Conservation (phyloP, 2,113 vertebrate genomes). For the Laticauda colubrina region DNA sequence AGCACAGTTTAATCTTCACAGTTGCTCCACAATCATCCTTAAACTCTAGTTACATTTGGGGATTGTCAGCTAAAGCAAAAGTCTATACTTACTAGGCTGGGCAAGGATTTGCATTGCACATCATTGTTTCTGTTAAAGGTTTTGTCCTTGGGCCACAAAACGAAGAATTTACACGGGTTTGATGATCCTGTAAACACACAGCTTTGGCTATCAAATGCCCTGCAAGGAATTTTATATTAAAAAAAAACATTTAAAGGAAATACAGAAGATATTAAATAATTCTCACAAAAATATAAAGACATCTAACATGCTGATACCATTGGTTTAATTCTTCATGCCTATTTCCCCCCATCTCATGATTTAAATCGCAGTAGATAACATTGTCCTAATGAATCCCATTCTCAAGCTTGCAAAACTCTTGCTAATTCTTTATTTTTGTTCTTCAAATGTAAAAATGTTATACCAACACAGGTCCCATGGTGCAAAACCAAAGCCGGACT, state of each 20-base stretch:
- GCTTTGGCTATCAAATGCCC: slow-evolving; percentile 87
- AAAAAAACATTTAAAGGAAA: rapidly evolving
- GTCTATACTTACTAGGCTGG: slow-evolving; percentile 85
- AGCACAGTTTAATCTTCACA: neutral
- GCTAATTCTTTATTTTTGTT: neutral
- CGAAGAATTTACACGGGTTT: slow-evolving; percentile 82
- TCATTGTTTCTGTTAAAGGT: slow-evolving; percentile 79
- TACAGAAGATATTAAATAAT: neutral
- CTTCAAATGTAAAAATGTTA: neutral
- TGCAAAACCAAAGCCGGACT: neutral
- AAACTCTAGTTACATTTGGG: neutral
- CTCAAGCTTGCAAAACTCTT: neutral
- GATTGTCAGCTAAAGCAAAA: neutral
- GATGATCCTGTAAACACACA: slow-evolving; percentile 88
- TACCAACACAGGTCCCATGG: neutral
- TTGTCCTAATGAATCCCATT: neutral
- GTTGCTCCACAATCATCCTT: neutral
- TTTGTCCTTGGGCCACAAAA: slow-evolving; percentile 79
- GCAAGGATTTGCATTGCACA: slow-evolving; percentile 90
- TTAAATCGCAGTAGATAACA: neutral
- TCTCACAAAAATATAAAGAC: neutral
- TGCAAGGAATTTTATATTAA: slow-evolving; percentile 55
- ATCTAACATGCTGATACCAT: no score
- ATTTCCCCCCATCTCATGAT: neutral
- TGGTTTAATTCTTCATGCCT: neutral